A percentile compares a stretch with the other conserved stretches of the same genome.
These are phyloP conservation scores for Chaenocephalus aceratus DNA, from an alignment of 2,113 vertebrate species.

Conservation along the genomic window DNA sequence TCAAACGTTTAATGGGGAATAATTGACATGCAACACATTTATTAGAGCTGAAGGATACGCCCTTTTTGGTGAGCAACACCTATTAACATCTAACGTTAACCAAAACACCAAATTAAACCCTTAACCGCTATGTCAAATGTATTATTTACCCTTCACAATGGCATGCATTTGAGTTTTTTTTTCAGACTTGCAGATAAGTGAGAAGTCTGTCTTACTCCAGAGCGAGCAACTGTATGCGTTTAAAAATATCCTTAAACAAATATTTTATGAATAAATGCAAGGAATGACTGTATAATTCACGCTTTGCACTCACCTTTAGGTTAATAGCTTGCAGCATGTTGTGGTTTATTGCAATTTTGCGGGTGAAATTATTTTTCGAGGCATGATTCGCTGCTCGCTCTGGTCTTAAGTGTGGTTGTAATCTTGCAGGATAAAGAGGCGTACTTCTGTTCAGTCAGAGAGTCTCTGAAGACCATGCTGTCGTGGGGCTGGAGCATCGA, in stretches of 20 bases:
- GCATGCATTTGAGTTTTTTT: too few species aligned
- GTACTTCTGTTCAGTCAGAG: conserved; percentile 93
- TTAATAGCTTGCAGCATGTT: background rate
- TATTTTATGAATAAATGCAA: background rate
- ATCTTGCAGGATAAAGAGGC: conserved; percentile 91
- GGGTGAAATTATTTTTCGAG: background rate
- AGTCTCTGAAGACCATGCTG: conserved; percentile 95
- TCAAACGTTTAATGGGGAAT: background rate
- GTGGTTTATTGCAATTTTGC: background rate
- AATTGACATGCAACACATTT: background rate
- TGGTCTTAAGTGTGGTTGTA: background rate
- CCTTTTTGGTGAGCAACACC: background rate
- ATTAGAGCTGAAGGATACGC: background rate
- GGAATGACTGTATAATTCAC: too few species aligned
- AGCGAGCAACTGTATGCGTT: background rate
- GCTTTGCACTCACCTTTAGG: background rate
- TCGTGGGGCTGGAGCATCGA: conserved; percentile 95
- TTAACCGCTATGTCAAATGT: background rate
- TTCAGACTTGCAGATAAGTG: too few species aligned
- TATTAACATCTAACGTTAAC: background rate
- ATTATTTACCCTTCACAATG: background rate
- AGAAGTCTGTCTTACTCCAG: background rate
- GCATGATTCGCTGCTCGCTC: background rate
- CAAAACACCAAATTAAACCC: background rate
- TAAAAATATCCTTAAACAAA: background rate